These are phyloP conservation scores for Cylindroiulus punctatus DNA, from an alignment of 2,888 invertebrate genomes.

Conservation along the genomic window DNA sequence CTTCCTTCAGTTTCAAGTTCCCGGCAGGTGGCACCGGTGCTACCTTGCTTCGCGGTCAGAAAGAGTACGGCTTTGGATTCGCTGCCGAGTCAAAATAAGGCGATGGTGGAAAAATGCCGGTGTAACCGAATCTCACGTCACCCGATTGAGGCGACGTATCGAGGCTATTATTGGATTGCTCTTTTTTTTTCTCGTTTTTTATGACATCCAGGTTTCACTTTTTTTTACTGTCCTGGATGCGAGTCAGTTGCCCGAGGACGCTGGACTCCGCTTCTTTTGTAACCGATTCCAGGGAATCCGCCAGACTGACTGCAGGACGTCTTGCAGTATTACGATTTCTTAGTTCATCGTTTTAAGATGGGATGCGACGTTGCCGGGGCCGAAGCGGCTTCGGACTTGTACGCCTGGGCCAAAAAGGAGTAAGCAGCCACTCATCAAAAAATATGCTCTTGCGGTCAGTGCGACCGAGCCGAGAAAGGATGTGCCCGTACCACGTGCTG, in stretches of 20 bases:
- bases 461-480: neutral
- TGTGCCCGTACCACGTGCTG: neutral
- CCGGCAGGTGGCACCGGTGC: neutral
- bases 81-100: neutral
- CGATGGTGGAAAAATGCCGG: neutral
- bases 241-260: slow-evolving; percentile 36
- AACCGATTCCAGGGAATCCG: neutral
- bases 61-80: neutral
- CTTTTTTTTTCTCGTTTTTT: neutral
- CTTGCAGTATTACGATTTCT: slow-evolving; percentile 30
- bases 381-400: slow-evolving; percentile 17
- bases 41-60: neutral
- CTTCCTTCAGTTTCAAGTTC: slow-evolving; percentile 21
- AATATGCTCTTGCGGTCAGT: neutral
- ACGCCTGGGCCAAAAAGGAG: neutral
- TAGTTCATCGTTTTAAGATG: slow-evolving; percentile 43
- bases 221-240: slow-evolving; percentile 36
- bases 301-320: slow-evolving; percentile 22
- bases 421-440: neutral
- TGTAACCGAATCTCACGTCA: neutral
- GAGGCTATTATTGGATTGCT: slow-evolving; percentile 26
- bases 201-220: neutral
- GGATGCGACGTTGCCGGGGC: neutral
- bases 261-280: neutral
- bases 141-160: neutral